Conservation (phyloP, 2,113 vertebrate genomes). For the Furnarius figulus region DNA sequence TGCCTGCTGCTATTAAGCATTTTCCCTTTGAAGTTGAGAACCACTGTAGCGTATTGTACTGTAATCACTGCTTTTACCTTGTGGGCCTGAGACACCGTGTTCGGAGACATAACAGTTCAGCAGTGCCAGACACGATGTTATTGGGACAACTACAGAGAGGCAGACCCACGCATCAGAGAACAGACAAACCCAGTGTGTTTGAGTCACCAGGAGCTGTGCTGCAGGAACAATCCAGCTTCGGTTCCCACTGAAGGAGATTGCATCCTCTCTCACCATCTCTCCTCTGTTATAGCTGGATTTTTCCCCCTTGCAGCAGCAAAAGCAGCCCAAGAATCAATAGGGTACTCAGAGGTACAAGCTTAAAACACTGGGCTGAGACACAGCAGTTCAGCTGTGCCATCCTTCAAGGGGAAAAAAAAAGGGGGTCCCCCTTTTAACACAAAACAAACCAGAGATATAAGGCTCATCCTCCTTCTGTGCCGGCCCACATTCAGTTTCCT, state of each 20-base stretch:
- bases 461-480: neutral
- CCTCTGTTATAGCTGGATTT: neutral
- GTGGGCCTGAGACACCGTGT: neutral
- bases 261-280: neutral
- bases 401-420: neutral
- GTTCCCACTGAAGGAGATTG: neutral
- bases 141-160: slow-evolving; percentile 6
- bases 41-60: neutral
- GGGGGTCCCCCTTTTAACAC: neutral
- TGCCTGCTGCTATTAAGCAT: neutral
- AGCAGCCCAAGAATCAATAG: neutral
- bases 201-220: slow-evolving; percentile 1
- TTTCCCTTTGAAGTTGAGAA: slow-evolving; percentile 13
- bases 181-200: neutral
- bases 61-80: slow-evolving; percentile 12
- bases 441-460: neutral
- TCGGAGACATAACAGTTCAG: slow-evolving; percentile 39
- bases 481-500: neutral
- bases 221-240: slow-evolving; percentile 1
- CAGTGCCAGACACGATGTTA: neutral
- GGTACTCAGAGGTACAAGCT: neutral
- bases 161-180: neutral
- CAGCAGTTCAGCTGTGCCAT: neutral
- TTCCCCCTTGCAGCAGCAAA: neutral
- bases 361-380: neutral